These are phyloP conservation scores for Drosophila melanogaster DNA, from an alignment of 1,140 invertebrate genomes.

Conservation along the genomic window DNA sequence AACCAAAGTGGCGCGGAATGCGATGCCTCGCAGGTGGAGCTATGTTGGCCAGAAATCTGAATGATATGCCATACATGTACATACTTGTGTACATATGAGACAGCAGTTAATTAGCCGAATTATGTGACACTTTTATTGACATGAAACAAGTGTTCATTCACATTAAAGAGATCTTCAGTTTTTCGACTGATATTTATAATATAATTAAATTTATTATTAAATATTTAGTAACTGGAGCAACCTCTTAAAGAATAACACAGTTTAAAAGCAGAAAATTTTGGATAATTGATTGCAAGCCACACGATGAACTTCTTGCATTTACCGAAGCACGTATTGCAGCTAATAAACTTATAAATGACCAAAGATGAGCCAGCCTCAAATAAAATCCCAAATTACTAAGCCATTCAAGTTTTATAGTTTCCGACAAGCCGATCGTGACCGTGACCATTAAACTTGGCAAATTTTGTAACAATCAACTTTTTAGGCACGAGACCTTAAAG, in stretches of 20 bases:
- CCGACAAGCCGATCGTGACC: neutral
- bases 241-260: no score
- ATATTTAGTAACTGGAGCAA: no score
- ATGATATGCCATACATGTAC: constrained; percentile 11
- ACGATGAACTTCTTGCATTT: neutral
- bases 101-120: constrained; percentile 33
- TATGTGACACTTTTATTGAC: neutral
- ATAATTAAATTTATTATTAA: no score
- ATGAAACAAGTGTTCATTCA: neutral
- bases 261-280: no score
- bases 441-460: neutral
- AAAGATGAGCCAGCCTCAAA: neutral
- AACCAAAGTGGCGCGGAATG: constrained; percentile 18
- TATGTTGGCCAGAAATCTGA: constrained; percentile 17
- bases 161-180: no score
- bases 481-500: neutral
- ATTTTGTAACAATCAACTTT: neutral
- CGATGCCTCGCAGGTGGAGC: constrained; percentile 24
- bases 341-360: neutral
- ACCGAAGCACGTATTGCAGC: neutral
- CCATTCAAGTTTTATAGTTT: constrained; percentile 9
- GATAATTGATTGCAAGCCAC: neutral
- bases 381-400: constrained; percentile 13
- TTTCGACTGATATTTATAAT: no score
- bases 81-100: constrained; percentile 22